phyloP scores from a whole-genome alignment of 2,113 vertebrate species.

The Pedionomus torquatus region DNA sequence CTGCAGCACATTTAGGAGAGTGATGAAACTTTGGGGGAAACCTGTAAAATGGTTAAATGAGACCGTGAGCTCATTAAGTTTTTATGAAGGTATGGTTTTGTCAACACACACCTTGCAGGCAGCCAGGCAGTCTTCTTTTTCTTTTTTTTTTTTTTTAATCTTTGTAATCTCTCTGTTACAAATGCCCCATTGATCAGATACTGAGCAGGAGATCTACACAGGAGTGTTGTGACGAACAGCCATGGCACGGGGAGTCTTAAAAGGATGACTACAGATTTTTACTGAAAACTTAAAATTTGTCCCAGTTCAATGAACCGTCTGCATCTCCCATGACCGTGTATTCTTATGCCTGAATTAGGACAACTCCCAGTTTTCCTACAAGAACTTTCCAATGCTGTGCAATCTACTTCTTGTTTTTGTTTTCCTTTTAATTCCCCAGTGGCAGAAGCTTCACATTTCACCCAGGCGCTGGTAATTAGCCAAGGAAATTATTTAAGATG shows the following conservation, averaged over 20 bases:
- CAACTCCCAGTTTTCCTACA: neutral
- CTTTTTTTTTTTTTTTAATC: neutral
- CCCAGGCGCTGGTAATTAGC: constrained; percentile 56
- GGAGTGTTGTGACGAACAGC: neutral
- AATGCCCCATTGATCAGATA: constrained; percentile 35
- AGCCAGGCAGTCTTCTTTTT: too few relatives aligned
- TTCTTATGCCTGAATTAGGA: neutral
- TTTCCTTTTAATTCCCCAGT: constrained; percentile 28
- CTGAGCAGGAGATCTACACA: neutral
- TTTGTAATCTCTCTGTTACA: constrained; percentile 23
- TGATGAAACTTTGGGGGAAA: neutral
- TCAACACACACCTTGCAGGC: neutral
- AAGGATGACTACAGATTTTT: neutral
- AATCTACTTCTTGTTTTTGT: constrained; percentile 32
- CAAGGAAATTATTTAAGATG: constrained; percentile 63
- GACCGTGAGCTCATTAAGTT: constrained; percentile 4
- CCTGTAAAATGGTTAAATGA: constrained; percentile 31
- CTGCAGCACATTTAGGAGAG: neutral
- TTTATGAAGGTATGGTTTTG: constrained; percentile 49
- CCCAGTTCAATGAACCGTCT: neutral
- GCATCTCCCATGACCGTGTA: neutral
- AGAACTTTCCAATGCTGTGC: constrained; percentile 6
- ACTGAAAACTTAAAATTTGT: neutral
- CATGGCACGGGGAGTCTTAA: neutral
- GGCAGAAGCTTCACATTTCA: constrained; percentile 58